Percentiles rank a stretch among this genome's conserved stretches.
Evolutionary conservation across 2,888 invertebrate genomes (phyloP).

Genomic region (Synanthedon formicaeformis): DNA sequence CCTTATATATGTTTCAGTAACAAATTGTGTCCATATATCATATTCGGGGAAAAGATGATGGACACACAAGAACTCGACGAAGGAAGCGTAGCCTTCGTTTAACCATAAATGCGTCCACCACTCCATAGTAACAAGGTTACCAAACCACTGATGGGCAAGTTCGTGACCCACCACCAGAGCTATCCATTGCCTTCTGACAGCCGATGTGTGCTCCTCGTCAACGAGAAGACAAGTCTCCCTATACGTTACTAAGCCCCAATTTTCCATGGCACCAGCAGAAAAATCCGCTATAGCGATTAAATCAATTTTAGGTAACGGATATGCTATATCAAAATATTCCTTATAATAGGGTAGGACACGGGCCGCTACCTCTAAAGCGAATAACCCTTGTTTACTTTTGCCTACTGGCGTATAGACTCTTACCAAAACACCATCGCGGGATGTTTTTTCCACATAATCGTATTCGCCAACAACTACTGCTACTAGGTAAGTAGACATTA

Average conservation of each 20-base stretch:
- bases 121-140: constrained; percentile 97
- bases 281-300: constrained; percentile 97
- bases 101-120: constrained; percentile 98
- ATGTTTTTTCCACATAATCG: constrained; percentile 89
- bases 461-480: constrained; percentile 96
- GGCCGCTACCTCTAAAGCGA: constrained; percentile 92
- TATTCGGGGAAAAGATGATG: constrained; percentile 94
- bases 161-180: constrained; percentile 93
- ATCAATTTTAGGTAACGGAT: constrained; percentile 96
- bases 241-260: constrained; percentile 96
- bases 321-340: constrained; percentile 93
- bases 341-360: constrained; percentile 94
- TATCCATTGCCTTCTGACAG: constrained; percentile 85
- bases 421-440: constrained; percentile 84
- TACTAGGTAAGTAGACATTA: constrained; percentile 96
- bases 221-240: constrained; percentile 91
- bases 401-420: constrained; percentile 90
- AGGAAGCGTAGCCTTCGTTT: constrained; percentile 96
- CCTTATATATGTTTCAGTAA: constrained; percentile 86
- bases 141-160: constrained; percentile 98
- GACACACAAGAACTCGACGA: constrained; percentile 95
- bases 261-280: constrained; percentile 97
- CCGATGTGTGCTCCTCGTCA: constrained; percentile 90
- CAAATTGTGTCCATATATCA: constrained; percentile 97
- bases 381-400: constrained; percentile 91